phyloP scores from a whole-genome alignment of 1,140 invertebrate genomes.

The Cheumatopsyche charites region DNA sequence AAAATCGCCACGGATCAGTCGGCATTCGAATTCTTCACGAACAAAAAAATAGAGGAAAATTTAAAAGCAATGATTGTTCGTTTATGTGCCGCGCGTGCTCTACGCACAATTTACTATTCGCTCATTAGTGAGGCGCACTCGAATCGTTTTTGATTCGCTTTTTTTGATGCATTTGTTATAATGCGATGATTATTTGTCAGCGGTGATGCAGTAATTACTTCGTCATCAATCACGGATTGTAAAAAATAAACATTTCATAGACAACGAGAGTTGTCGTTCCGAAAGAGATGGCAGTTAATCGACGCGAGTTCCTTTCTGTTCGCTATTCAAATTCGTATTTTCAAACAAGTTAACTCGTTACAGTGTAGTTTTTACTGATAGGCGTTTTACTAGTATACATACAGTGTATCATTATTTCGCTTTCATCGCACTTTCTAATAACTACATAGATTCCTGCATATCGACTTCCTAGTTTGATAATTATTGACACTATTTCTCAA shows the following conservation, averaged over 20 bases:
- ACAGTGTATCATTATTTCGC: constrained; percentile 13
- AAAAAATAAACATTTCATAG: neutral
- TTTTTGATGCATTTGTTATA: too few relatives aligned
- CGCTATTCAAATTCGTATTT: neutral
- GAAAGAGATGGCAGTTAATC: neutral
- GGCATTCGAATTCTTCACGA: too few relatives aligned
- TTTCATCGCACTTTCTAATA: constrained; percentile 15
- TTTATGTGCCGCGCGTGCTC: neutral
- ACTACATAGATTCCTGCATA: constrained; percentile 1
- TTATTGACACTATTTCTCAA: too few relatives aligned
- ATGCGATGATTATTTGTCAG: neutral
- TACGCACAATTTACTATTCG: constrained; percentile 16
- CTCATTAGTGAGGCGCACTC: constrained; percentile 16
- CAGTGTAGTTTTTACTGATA: neutral
- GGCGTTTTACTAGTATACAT: constrained; percentile 17
- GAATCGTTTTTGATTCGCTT: neutral
- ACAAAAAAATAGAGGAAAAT: neutral
- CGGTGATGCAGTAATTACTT: constrained; percentile 8
- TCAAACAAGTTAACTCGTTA: neutral
- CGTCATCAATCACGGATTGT: constrained; percentile 5
- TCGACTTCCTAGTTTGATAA: neutral
- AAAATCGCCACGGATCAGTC: constrained; percentile 12
- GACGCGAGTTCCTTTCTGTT: constrained; percentile 13
- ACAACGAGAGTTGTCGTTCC: constrained; percentile 4
- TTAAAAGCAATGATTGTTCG: constrained; percentile 7